Conservation (phyloP, 2,113 vertebrate species). For the Aptenodytes forsteri region DNA sequence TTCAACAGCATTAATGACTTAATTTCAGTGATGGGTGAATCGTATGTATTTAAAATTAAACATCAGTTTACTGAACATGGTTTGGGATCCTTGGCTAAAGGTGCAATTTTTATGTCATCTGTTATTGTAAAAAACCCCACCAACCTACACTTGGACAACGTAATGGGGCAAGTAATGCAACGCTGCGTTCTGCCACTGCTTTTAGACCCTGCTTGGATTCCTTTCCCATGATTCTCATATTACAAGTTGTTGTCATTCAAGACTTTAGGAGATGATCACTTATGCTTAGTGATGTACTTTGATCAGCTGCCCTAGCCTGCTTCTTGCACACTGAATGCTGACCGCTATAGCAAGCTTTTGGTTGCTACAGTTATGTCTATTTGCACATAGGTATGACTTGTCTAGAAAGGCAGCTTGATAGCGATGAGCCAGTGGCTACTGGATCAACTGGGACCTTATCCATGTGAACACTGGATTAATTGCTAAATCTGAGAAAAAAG, state of each 20-base stretch:
- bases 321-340: background rate
- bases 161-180: background rate
- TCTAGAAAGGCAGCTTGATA: background rate
- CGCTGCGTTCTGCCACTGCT: background rate
- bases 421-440: background rate
- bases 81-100: background rate
- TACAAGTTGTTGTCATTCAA: background rate
- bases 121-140: background rate
- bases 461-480: background rate
- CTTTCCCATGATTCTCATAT: background rate
- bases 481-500: background rate
- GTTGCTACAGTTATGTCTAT: background rate
- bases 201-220: background rate
- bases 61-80: background rate
- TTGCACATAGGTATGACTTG: background rate
- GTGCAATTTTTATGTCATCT: background rate
- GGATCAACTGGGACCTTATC: background rate
- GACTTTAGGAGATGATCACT: background rate
- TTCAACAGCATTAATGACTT: background rate
- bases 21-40: background rate
- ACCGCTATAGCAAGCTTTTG: background rate
- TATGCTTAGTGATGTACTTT: background rate
- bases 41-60: background rate
- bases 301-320: background rate
- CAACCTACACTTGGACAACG: background rate